phyloP scores from a whole-genome alignment of 1,140 invertebrate genomes.

The Drosophila teissieri region DNA sequence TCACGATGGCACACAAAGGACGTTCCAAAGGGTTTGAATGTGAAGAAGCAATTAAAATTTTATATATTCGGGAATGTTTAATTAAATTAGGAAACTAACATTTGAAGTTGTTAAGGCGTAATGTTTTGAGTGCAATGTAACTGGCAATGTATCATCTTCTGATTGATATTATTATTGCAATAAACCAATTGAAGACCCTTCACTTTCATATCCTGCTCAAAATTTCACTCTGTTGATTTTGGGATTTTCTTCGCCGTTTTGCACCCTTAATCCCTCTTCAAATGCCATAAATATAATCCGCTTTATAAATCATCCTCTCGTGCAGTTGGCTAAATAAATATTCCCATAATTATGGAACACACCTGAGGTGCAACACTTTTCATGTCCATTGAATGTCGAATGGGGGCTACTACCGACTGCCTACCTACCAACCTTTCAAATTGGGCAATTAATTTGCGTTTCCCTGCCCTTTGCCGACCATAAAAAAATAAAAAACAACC shows the following conservation, averaged over 20 bases:
- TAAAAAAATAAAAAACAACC: background rate
- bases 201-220: background rate
- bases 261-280: conserved; percentile 23
- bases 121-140: too few relatives aligned
- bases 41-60: background rate
- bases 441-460: conserved; percentile 74
- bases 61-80: background rate
- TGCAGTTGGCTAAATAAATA: conserved; percentile 50
- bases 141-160: too few relatives aligned
- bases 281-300: conserved; percentile 28
- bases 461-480: conserved; percentile 7
- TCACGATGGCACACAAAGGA: background rate
- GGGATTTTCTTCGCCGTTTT: background rate
- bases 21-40: background rate
- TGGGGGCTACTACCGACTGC: conserved; percentile 40
- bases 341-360: conserved; percentile 55
- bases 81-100: background rate
- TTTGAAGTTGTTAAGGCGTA: too few relatives aligned
- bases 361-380: conserved; percentile 72
- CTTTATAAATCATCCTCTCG: conserved; percentile 29
- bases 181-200: background rate
- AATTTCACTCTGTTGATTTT: background rate
- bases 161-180: background rate
- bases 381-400: conserved; percentile 46
- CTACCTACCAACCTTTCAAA: conserved; percentile 48